phyloP scores from a whole-genome alignment of 2,888 invertebrate species.

The Cantharis rustica region DNA sequence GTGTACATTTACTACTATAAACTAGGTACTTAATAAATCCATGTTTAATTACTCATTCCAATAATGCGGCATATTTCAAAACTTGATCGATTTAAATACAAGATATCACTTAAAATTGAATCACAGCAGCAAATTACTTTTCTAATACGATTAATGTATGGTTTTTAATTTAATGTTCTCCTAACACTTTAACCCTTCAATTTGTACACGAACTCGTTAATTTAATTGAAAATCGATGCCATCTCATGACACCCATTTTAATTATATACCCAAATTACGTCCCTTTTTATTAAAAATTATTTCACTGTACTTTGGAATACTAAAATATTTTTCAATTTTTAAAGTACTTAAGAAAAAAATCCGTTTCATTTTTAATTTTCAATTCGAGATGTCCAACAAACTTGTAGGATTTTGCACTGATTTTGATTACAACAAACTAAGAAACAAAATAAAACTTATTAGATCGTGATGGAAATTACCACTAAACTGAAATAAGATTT shows the following conservation, averaged over 20 bases:
- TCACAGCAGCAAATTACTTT: background rate
- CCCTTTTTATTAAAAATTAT: background rate
- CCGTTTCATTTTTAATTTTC: too few relatives aligned
- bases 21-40: background rate
- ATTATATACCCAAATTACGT: background rate
- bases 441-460: too few relatives aligned
- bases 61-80: background rate
- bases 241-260: background rate
- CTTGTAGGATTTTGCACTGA: too few relatives aligned
- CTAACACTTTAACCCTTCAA: background rate
- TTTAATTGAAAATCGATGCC: conserved; percentile 14
- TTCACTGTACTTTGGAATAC: background rate
- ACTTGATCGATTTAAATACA: background rate
- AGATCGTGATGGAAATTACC: too few relatives aligned
- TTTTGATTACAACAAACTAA: too few relatives aligned
- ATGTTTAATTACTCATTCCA: background rate
- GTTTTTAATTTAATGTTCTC: background rate
- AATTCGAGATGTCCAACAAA: too few relatives aligned
- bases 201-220: background rate
- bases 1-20: background rate
- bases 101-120: background rate
- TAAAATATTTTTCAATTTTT: too few relatives aligned
- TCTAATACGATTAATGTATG: background rate
- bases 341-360: too few relatives aligned
- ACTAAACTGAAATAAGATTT: too few relatives aligned